A percentile compares a stretch with the other conserved stretches of the same genome.
These are phyloP conservation scores for Dryobota labecula DNA, from an alignment of 2,888 invertebrate species.

Conservation along the genomic window DNA sequence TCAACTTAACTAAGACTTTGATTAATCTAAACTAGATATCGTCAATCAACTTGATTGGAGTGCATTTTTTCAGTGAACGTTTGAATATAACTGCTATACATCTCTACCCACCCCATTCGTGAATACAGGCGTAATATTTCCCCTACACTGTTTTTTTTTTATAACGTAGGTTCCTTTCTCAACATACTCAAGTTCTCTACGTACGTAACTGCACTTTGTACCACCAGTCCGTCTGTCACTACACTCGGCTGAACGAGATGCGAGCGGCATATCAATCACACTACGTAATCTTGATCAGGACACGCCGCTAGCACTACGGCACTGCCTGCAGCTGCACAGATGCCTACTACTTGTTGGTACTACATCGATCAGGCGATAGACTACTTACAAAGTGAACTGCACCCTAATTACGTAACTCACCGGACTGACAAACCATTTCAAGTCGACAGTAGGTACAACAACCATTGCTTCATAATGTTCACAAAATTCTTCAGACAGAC, in stretches of 20 bases:
- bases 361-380: background rate
- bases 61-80: too few species aligned
- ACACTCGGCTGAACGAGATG: background rate
- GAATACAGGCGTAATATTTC: background rate
- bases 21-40: too few species aligned
- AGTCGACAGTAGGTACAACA: background rate
- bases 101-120: background rate
- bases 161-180: background rate
- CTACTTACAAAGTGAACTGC: background rate
- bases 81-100: background rate
- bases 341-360: background rate
- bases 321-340: background rate
- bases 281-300: constrained; percentile 19
- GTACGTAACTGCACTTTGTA: background rate
- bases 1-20: too few species aligned
- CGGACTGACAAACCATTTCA: background rate
- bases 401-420: background rate
- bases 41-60: too few species aligned
- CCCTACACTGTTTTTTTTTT: background rate
- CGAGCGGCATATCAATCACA: constrained; percentile 17
- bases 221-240: constrained; percentile 1
- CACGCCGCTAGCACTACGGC: constrained; percentile 1
- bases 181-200: background rate
- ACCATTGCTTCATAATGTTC: background rate
- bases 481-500: too few species aligned